Percentiles rank a stretch among this genome's conserved stretches.
Conservation (phyloP, 2,113 vertebrate species). For the Bombycilla garrulus region DNA sequence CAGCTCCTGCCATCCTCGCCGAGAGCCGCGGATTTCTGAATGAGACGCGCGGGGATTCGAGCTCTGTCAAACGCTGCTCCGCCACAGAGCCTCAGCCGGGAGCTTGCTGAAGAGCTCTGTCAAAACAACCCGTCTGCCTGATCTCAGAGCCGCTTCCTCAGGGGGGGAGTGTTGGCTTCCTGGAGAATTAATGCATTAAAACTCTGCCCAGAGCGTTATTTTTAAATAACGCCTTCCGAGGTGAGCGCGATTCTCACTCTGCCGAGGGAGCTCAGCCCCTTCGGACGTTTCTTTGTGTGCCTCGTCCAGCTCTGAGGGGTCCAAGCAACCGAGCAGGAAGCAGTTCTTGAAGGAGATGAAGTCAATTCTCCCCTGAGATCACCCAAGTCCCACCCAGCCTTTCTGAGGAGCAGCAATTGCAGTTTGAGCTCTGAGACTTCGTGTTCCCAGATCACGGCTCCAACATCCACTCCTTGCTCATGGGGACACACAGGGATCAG, state of each 20-base stretch:
- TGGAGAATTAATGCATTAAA: background rate
- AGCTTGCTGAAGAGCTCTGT: slow-evolving; percentile 11
- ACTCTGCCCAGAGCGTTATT: background rate
- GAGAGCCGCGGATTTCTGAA: background rate
- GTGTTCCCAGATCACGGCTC: background rate
- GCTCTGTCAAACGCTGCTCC: background rate
- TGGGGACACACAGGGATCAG: background rate
- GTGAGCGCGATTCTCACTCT: no score
- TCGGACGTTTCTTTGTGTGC: no score
- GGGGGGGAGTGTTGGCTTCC: background rate
- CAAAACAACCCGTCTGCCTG: slow-evolving; percentile 36
- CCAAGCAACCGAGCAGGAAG: background rate
- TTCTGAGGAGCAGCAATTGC: fast-evolving
- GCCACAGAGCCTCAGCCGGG: background rate
- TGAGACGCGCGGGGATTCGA: background rate
- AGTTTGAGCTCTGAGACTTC: background rate
- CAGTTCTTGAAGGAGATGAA: background rate
- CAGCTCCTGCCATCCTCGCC: background rate
- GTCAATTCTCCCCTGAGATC: background rate
- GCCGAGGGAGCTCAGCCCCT: no score
- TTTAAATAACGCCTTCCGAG: no score
- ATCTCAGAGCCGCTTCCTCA: background rate
- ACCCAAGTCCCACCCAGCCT: background rate
- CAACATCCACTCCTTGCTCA: fast-evolving
- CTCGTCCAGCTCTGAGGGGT: background rate